Percentiles rank a stretch among this genome's conserved stretches.
These are phyloP conservation scores for Orestias chungarensis DNA, from an alignment of 2,797 vertebrate genomes.

Conservation along the genomic window DNA sequence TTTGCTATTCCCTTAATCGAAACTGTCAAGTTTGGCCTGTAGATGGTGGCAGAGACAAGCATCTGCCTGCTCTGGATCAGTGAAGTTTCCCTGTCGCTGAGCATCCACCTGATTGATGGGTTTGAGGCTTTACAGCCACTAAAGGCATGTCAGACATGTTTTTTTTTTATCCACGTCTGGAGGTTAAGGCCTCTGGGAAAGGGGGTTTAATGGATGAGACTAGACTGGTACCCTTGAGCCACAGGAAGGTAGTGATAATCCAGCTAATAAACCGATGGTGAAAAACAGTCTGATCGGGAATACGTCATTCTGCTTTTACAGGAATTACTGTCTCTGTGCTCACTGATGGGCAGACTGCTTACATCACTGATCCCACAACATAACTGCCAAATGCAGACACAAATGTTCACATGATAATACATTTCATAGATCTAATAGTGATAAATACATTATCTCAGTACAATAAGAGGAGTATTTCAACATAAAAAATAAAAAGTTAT, in stretches of 20 bases:
- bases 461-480: too few species aligned
- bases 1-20: background rate
- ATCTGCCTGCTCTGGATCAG: conserved; percentile 13
- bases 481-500: too few species aligned
- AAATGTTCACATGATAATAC: background rate
- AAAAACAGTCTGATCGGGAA: conserved; percentile 6
- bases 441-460: too few species aligned
- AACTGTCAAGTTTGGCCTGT: background rate
- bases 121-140: conserved; percentile 29
- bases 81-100: conserved; percentile 1
- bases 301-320: background rate
- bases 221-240: conserved; percentile 22
- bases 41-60: conserved; percentile 67
- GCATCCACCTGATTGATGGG: conserved; percentile 39
- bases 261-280: conserved; percentile 14
- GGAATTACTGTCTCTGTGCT: background rate
- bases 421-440: too few species aligned
- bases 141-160: conserved; percentile 37
- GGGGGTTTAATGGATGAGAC: conserved; percentile 21
- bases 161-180: conserved; percentile 30
- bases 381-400: background rate
- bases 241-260: conserved; percentile 27
- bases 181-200: conserved; percentile 7
- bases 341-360: background rate
- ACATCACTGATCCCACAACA: background rate